Base-by-base conservation (phyloP, 30 jellyfish, hydroid and myxozoan genomes). In the Rhopilema esculentum region DNA sequence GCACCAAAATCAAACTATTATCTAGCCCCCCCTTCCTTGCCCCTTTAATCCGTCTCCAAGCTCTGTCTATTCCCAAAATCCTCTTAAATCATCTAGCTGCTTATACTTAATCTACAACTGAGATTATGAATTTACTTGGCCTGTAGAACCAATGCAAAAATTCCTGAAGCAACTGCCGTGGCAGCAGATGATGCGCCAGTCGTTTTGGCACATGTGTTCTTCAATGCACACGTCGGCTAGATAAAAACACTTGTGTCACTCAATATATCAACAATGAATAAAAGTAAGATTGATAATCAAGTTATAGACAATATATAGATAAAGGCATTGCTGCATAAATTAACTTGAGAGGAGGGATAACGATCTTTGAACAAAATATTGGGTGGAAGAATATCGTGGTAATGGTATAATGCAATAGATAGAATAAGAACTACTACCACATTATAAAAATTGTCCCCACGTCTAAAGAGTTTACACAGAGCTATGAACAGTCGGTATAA, bases 141-240 rank as follows among this genome's bases (percentile, higher is more conserved):
- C 53, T 87, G 95, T 19, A 87, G 85, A 49, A 78, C 90, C 89
- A 87, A 76, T 7, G 90, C 95, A 29, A 87, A 33, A 20, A 87
- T 76, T 22, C 95, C 95, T 17, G 95, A 87, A 4, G 89, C 90
- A 49, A 76, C 85, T 17, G 90, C 95, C 24, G 95, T 77, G 4
- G 95, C 89, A 26, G 95, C 95, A 18, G 95, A 87, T 4, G 95
- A 65, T 8, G 95, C 67, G 19, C 79, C 50, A 31, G 86, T 27
- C 29, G 85, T 75, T 22, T 26, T 66, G 22, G 82, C 30, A 50
- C 95, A 87, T 64, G 16, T 77, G 79, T 76, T 76, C 49, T 49
- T 49, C 27, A 72, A 67, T 22, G 27, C 95, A 31, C 85, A 77
- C 8, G 90, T 52, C 4, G 95, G 90, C 95, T 87, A 40, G 6